Evolutionary conservation across 1,140 invertebrate genomes (phyloP).

Genomic region (Belonocnema kinseyi): DNA sequence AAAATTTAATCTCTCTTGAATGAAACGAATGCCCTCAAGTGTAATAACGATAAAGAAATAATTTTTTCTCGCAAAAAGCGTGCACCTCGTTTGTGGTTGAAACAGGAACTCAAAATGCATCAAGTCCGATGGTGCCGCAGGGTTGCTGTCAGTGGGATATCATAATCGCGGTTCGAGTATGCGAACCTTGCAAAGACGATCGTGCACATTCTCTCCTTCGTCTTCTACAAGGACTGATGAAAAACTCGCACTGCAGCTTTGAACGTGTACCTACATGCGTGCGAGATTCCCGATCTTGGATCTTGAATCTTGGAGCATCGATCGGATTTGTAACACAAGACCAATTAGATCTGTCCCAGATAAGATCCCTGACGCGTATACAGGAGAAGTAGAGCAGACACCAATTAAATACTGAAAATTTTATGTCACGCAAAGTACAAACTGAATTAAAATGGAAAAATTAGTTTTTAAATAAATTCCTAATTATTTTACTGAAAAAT

Average conservation of each 20-base stretch:
- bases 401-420: slow-evolving; percentile 19
- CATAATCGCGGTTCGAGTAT: slow-evolving; percentile 14
- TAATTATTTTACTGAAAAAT: not conserved
- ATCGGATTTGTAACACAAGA: slow-evolving; percentile 25
- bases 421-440: not conserved
- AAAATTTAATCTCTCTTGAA: too few species aligned
- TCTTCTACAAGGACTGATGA: slow-evolving; percentile 19
- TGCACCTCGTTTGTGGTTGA: too few species aligned
- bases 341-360: slow-evolving; percentile 15
- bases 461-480: not conserved
- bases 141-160: slow-evolving; percentile 17
- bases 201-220: slow-evolving; percentile 18
- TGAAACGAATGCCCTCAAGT: too few species aligned
- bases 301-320: not conserved
- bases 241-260: slow-evolving; percentile 4
- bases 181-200: slow-evolving; percentile 3
- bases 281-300: slow-evolving; percentile 7
- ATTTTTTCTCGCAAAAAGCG: too few species aligned
- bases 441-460: not conserved
- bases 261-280: slow-evolving; percentile 9
- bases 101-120: too few species aligned
- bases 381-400: not conserved
- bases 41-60: too few species aligned
- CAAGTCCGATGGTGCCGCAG: not conserved
- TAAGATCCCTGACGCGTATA: slow-evolving; percentile 8